These are phyloP conservation scores for Matsumyia berberina DNA, from an alignment of 2,888 invertebrate genomes.

Conservation along the genomic window DNA sequence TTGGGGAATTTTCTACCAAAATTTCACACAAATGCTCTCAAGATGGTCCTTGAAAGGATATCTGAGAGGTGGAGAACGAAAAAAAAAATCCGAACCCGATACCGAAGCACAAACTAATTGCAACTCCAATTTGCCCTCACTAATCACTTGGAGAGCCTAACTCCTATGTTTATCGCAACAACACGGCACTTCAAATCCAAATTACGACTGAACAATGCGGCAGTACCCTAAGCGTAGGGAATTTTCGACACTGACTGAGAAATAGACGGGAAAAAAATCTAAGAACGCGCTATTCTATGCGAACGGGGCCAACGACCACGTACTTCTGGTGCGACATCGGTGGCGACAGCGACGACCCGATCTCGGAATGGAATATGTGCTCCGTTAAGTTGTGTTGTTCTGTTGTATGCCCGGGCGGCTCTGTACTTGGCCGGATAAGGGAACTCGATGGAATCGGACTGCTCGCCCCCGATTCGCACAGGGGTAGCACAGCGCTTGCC, in stretches of 20 bases:
- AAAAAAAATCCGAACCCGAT: slow-evolving; percentile 34
- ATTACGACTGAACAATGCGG: slow-evolving; percentile 26
- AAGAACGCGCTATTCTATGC: slow-evolving; percentile 69
- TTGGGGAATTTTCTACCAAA: neutral
- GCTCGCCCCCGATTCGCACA: slow-evolving; percentile 30
- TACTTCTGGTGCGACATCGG: slow-evolving; percentile 73
- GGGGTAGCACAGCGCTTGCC: slow-evolving; percentile 15
- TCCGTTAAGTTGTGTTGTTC: slow-evolving; percentile 60
- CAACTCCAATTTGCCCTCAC: slow-evolving; percentile 36
- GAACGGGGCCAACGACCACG: slow-evolving; percentile 76
- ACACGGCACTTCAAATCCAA: slow-evolving; percentile 15
- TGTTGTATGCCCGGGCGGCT: slow-evolving; percentile 71
- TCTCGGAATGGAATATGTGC: slow-evolving; percentile 55
- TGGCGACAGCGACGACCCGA: slow-evolving; percentile 60
- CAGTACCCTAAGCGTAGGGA: neutral
- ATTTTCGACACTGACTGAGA: slow-evolving; percentile 6
- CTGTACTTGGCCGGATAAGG: slow-evolving; percentile 63
- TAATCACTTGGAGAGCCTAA: slow-evolving; percentile 9
- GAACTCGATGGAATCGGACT: slow-evolving; percentile 55
- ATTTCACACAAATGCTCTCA: neutral
- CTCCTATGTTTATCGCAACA: neutral
- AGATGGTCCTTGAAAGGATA: slow-evolving; percentile 27
- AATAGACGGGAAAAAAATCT: slow-evolving; percentile 21
- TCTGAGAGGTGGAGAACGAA: neutral
- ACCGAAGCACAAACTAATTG: slow-evolving; percentile 43